A percentile compares a stretch with the other conserved stretches of the same genome.
phyloP scores from a whole-genome alignment of 2,113 vertebrate species.

The Heloderma charlesbogerti region DNA sequence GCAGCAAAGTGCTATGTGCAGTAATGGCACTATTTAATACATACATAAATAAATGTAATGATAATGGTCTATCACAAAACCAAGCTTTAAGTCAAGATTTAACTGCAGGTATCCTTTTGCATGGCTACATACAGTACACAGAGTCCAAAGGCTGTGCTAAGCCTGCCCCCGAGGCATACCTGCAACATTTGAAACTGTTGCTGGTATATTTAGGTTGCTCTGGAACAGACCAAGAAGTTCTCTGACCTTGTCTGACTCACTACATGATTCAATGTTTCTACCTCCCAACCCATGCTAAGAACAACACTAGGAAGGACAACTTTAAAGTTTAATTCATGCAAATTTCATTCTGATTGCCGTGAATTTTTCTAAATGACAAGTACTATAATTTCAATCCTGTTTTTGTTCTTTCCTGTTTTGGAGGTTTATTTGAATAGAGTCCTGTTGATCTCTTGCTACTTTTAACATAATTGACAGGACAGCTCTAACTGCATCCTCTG shows the following conservation, averaged over 20 bases:
- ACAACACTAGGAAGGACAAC: neutral
- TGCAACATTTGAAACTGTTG: neutral
- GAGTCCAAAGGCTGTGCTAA: neutral
- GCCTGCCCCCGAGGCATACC: neutral
- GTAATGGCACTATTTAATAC: neutral
- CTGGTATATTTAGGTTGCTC: neutral
- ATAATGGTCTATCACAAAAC: neutral
- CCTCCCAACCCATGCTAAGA: neutral
- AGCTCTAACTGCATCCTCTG: neutral
- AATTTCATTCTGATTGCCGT: neutral
- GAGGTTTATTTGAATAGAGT: neutral
- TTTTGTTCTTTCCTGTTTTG: neutral
- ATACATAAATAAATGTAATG: too few species aligned
- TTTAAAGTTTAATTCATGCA: neutral
- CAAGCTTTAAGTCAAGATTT: neutral
- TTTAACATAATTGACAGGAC: neutral
- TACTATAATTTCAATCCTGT: neutral
- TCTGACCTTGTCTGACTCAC: neutral
- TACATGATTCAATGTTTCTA: too few species aligned
- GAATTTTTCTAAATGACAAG: neutral
- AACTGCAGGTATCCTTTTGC: neutral
- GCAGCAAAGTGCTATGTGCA: neutral
- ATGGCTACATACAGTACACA: neutral
- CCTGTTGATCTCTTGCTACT: neutral
- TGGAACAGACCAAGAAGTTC: neutral